A percentile compares a stretch with the other conserved stretches of the same genome.
phyloP scores from a whole-genome alignment of 2,888 invertebrate species.

The Antheraea yamamai region DNA sequence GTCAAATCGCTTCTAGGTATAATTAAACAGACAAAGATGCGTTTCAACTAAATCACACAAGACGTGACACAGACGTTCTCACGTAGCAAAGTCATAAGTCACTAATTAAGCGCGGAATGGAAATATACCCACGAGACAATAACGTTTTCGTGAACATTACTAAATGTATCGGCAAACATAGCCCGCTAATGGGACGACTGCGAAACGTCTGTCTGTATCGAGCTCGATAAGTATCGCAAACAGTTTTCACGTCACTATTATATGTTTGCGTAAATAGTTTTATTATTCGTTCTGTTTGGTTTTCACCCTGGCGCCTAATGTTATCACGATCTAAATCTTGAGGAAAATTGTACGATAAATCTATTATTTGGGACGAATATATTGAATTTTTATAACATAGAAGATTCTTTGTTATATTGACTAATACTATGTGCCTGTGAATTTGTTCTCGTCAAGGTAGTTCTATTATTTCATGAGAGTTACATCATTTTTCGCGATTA shows the following conservation, averaged over 20 bases:
- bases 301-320: not conserved
- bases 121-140: conserved; percentile 66
- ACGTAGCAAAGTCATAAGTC: conserved; percentile 2
- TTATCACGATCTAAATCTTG: not conserved
- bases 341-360: not conserved
- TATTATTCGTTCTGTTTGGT: conserved; percentile 1
- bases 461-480: no score
- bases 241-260: conserved; percentile 31
- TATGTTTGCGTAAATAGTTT: conserved; percentile 5
- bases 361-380: not conserved
- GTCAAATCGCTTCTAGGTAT: no score
- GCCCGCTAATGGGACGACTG: conserved; percentile 58
- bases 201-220: conserved; percentile 51
- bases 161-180: conserved; percentile 60
- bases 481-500: no score
- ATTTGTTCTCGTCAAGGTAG: no score
- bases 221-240: conserved; percentile 52
- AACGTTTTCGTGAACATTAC: conserved; percentile 44
- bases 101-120: conserved; percentile 44
- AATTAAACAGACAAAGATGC: not conserved
- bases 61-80: not conserved
- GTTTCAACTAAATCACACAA: not conserved
- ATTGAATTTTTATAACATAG: no score
- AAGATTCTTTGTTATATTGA: no score
- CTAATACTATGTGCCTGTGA: no score